Percentiles rank a stretch among this genome's conserved stretches.
phyloP scores from a whole-genome alignment of 2,113 vertebrate species.

The Actinemys pallida region DNA sequence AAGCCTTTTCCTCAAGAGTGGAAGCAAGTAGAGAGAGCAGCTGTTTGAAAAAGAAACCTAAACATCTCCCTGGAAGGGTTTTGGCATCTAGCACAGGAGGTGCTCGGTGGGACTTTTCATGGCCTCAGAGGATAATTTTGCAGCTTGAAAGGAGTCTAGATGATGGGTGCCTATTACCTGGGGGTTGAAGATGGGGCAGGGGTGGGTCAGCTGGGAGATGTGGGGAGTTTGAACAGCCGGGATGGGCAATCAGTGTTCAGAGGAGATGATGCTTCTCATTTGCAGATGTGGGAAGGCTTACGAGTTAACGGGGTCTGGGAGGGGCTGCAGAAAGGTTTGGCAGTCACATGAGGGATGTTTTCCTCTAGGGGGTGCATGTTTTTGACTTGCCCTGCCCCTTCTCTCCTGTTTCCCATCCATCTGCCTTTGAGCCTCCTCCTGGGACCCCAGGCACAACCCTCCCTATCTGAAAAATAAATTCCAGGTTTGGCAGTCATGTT shows the following conservation, averaged over 20 bases:
- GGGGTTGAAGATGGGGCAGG: background rate
- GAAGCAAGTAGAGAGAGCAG: background rate
- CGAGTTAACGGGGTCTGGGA: background rate
- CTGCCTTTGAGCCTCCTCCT: background rate
- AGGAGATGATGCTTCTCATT: conserved; percentile 6
- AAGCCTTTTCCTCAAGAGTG: background rate
- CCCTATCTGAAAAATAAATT: background rate
- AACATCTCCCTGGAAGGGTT: background rate
- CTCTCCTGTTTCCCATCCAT: background rate
- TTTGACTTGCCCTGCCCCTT: background rate
- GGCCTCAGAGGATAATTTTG: background rate
- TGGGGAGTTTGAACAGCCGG: background rate
- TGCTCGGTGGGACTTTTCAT: background rate
- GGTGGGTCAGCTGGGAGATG: background rate
- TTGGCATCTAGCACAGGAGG: background rate
- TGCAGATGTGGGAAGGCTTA: background rate
- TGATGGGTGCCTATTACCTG: background rate
- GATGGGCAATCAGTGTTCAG: background rate
- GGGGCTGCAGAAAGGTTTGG: conserved; percentile 43
- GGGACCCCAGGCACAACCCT: background rate
- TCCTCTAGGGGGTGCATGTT: background rate
- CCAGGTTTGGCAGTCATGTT: background rate
- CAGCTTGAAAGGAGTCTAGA: background rate
- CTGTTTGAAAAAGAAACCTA: background rate
- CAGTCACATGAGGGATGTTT: background rate